phyloP scores from a whole-genome alignment of 1,140 invertebrate genomes.

The Plectrocnemia conspersa region DNA sequence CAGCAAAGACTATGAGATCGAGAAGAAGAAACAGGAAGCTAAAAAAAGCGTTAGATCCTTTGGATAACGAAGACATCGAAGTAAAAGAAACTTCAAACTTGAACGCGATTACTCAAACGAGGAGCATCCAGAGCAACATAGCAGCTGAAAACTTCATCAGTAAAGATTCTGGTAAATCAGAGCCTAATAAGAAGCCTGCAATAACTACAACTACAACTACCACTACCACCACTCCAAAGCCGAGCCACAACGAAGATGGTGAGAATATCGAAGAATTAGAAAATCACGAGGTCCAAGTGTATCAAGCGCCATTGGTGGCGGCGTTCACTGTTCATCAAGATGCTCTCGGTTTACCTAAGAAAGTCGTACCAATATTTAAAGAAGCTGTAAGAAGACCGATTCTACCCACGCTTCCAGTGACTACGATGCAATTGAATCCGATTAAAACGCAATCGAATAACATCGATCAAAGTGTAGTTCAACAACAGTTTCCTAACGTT shows the following conservation, averaged over 20 bases:
- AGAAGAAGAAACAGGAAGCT: slow-evolving; percentile 20
- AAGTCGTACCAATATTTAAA: slow-evolving; percentile 62
- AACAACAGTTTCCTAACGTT: slow-evolving; percentile 46
- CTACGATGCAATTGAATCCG: slow-evolving; percentile 5
- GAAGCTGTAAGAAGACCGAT: slow-evolving; percentile 31
- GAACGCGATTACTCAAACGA: slow-evolving; percentile 39
- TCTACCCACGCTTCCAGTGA: slow-evolving; percentile 18
- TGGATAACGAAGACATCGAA: slow-evolving; percentile 46
- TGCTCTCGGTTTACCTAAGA: slow-evolving; percentile 66
- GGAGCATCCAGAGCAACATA: slow-evolving; percentile 41
- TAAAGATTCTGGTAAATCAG: slow-evolving; percentile 3
- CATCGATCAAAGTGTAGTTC: slow-evolving; percentile 39
- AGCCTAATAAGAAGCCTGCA: slow-evolving; percentile 20
- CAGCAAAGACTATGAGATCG: slow-evolving; percentile 1
- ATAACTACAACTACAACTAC: slow-evolving; percentile 50
- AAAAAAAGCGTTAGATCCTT: slow-evolving; percentile 43
- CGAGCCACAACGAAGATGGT: slow-evolving; percentile 58
- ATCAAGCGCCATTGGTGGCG: slow-evolving; percentile 70
- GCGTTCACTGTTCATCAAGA: slow-evolving; percentile 81
- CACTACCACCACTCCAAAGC: slow-evolving; percentile 55
- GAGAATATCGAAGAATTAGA: slow-evolving; percentile 60
- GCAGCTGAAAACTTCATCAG: slow-evolving; percentile 34
- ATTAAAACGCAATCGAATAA: slow-evolving; percentile 38
- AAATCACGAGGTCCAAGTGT: slow-evolving; percentile 71
- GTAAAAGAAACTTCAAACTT: slow-evolving; percentile 41